Percentiles rank a stretch among this genome's conserved stretches.
Evolutionary conservation across 2,888 invertebrate genomes (phyloP).

Genomic region (Macrophya annulata): DNA sequence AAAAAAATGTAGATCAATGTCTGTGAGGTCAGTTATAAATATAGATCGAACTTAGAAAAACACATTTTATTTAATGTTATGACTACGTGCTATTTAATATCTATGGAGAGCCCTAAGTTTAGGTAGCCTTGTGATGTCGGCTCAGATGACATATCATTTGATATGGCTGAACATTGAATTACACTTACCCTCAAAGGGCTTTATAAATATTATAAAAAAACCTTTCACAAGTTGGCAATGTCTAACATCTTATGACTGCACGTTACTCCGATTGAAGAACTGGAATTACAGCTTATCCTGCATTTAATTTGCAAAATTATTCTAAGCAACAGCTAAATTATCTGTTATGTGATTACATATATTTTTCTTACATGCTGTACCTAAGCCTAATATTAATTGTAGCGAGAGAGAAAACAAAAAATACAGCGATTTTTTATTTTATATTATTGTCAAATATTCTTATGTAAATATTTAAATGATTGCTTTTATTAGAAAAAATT

Average conservation of each 20-base stretch:
- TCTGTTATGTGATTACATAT: conserved; percentile 4
- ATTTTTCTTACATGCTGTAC: conserved; percentile 8
- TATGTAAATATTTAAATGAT: conserved; percentile 14
- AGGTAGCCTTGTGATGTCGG: not conserved
- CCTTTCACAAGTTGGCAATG: not conserved
- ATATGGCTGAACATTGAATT: conserved; percentile 7
- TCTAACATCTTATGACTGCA: conserved; percentile 8
- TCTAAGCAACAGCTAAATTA: conserved; percentile 33
- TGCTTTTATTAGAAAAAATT: not conserved
- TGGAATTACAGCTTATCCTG: conserved; percentile 29
- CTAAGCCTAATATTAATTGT: conserved; percentile 37
- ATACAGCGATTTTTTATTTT: not conserved
- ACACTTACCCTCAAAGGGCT: not conserved
- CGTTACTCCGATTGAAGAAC: conserved; percentile 30
- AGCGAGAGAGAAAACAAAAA: not conserved
- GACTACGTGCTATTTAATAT: conserved; percentile 20
- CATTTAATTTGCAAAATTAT: conserved; percentile 22
- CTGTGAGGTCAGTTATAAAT: conserved; percentile 67
- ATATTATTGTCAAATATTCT: not conserved
- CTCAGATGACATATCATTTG: not conserved
- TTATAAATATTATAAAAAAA: conserved; percentile 3
- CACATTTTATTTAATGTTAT: conserved; percentile 50
- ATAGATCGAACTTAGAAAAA: conserved; percentile 63
- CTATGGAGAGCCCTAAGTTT: conserved; percentile 19
- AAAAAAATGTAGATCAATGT: conserved; percentile 68